Conservation (phyloP, 2,888 invertebrate genomes). For the Drosophila neoperkinsi region DNA sequence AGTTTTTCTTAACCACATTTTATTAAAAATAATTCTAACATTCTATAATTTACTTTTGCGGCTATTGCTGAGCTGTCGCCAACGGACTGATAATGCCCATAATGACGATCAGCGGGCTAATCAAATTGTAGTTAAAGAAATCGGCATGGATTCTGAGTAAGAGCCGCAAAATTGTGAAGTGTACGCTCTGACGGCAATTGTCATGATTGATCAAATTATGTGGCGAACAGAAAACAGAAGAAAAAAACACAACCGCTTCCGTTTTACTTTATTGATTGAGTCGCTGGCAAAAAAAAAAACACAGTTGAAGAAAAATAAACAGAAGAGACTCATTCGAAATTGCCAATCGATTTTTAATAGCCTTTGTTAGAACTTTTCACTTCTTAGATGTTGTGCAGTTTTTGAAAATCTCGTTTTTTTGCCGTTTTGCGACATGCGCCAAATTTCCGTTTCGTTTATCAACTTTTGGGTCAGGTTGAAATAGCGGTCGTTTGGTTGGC, state of each 20-base stretch:
- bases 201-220: constrained; percentile 67
- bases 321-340: constrained; percentile 12
- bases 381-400: constrained; percentile 13
- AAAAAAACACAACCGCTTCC: constrained; percentile 74
- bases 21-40: constrained; percentile 46
- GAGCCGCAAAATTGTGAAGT: constrained; percentile 48
- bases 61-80: constrained; percentile 52
- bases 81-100: constrained; percentile 57
- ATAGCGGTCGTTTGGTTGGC: constrained; percentile 55
- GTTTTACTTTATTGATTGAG: constrained; percentile 77
- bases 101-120: constrained; percentile 66
- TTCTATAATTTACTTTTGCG: constrained; percentile 75
- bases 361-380: constrained; percentile 36
- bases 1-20: constrained; percentile 47
- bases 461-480: constrained; percentile 65
- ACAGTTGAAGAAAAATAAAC: not conserved
- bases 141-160: constrained; percentile 78
- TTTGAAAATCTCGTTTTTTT: constrained; percentile 32
- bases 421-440: constrained; percentile 51
- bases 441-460: constrained; percentile 74
- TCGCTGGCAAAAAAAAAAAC: constrained; percentile 30
- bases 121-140: constrained; percentile 78
- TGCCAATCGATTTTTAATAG: constrained; percentile 32
- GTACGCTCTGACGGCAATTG: constrained; percentile 49
- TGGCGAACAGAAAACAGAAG: constrained; percentile 27